Evolutionary conservation across 2,888 invertebrate species (phyloP).

Genomic region (Gerris lacustris): DNA sequence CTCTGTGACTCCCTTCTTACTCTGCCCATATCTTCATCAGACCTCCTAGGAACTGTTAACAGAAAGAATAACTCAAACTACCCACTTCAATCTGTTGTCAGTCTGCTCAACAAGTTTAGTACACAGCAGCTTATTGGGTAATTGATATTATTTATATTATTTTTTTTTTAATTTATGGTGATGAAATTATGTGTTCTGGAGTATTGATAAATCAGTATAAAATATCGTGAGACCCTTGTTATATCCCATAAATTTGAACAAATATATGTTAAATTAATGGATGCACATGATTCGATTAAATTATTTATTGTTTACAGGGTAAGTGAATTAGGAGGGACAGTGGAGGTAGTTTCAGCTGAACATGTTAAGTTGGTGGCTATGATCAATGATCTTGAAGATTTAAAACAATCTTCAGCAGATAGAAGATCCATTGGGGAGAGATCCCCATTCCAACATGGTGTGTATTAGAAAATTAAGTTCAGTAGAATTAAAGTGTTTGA

Average conservation of each 20-base stretch:
- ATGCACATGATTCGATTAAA: not conserved
- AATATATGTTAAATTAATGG: too few relatives aligned
- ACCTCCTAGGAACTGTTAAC: conserved; percentile 46
- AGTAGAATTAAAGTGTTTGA: too few relatives aligned
- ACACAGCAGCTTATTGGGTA: conserved; percentile 58
- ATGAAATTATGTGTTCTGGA: too few relatives aligned
- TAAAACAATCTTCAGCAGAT: not conserved
- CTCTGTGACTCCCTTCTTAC: conserved; percentile 56
- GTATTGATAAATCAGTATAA: too few relatives aligned
- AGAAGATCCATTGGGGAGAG: not conserved
- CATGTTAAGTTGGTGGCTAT: conserved; percentile 47
- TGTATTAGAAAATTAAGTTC: too few relatives aligned
- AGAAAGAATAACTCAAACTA: conserved; percentile 43
- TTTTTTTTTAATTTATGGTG: too few relatives aligned
- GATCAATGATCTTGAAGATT: conserved; percentile 33
- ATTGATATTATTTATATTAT: too few relatives aligned
- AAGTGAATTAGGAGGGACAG: conserved; percentile 40
- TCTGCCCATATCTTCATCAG: conserved; percentile 56
- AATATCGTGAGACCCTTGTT: too few relatives aligned
- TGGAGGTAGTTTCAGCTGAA: conserved; percentile 45
- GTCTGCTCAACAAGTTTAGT: conserved; percentile 63
- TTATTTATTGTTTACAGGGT: conserved; percentile 34
- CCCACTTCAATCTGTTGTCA: conserved; percentile 51
- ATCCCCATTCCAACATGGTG: too few relatives aligned
- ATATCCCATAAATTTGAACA: too few relatives aligned